Evolutionary conservation across 2,797 vertebrate species (phyloP).

Genomic region (Austrolebias charrua): DNA sequence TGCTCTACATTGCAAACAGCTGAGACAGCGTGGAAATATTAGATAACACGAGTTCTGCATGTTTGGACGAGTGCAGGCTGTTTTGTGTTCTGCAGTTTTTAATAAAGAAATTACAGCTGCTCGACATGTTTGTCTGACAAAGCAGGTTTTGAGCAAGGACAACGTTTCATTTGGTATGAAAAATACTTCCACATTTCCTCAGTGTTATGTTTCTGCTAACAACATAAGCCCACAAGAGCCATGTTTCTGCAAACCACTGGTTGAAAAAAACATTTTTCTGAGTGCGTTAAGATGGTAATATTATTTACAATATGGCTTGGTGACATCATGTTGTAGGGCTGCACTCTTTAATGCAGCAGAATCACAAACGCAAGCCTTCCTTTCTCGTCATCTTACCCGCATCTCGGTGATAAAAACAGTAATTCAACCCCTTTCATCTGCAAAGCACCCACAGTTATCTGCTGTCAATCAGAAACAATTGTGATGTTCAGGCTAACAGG

Average conservation of each 20-base stretch:
- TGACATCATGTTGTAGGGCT: slow-evolving; percentile 23
- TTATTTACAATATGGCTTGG: background rate
- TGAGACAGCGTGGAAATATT: slow-evolving; percentile 13
- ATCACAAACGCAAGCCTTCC: slow-evolving; percentile 9
- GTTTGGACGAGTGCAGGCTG: background rate
- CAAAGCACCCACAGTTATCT: slow-evolving; percentile 5
- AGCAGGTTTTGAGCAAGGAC: background rate
- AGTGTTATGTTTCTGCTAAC: background rate
- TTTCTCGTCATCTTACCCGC: background rate
- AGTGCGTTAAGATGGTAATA: background rate
- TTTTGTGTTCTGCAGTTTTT: background rate
- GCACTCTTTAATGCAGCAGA: background rate
- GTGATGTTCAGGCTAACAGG: slow-evolving; percentile 14
- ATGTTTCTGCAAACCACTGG: background rate
- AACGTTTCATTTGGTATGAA: background rate
- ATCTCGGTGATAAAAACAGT: slow-evolving; percentile 11
- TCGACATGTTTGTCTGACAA: background rate
- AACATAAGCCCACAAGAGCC: slow-evolving; percentile 14
- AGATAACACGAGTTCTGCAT: background rate
- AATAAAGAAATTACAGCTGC: background rate
- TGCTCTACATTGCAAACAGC: slow-evolving; percentile 13
- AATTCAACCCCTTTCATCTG: slow-evolving; percentile 37
- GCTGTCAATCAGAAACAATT: slow-evolving; percentile 10
- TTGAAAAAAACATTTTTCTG: slow-evolving; percentile 8
- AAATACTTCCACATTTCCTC: no score